A percentile compares a stretch with the other conserved stretches of the same genome.
phyloP scores from a whole-genome alignment of 2,888 invertebrate genomes.

The Drosophila mettleri region DNA sequence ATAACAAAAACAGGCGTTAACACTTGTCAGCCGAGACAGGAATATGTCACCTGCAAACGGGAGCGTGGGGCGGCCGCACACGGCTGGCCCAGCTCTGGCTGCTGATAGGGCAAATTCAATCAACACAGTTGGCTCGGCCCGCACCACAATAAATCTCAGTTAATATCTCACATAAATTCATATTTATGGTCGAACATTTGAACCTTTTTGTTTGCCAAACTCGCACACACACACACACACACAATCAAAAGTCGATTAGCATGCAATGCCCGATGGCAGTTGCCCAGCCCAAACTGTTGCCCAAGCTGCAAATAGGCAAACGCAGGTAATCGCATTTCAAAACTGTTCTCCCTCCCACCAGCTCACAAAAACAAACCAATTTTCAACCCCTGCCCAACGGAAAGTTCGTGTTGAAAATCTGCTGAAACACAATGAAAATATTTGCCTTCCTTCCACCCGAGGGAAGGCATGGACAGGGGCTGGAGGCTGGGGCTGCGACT shows the following conservation, averaged over 20 bases:
- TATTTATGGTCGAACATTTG: slow-evolving; percentile 83
- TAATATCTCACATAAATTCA: slow-evolving; percentile 81
- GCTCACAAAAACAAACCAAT: slow-evolving; percentile 58
- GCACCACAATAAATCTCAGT: slow-evolving; percentile 71
- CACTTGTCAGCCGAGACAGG: slow-evolving; percentile 70
- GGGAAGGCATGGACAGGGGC: slow-evolving; percentile 14
- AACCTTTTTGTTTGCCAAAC: slow-evolving; percentile 77
- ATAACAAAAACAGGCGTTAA: slow-evolving; percentile 62
- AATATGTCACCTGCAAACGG: slow-evolving; percentile 73
- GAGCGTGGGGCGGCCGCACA: slow-evolving; percentile 7
- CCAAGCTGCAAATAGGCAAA: slow-evolving; percentile 80
- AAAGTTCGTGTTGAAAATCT: slow-evolving; percentile 71
- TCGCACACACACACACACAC: slow-evolving; percentile 44
- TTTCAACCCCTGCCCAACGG: slow-evolving; percentile 60
- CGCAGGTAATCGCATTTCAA: slow-evolving; percentile 82
- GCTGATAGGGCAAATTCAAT: slow-evolving; percentile 64
- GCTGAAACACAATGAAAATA: slow-evolving; percentile 82
- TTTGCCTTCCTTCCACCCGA: slow-evolving; percentile 54
- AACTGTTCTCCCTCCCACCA: slow-evolving; percentile 27
- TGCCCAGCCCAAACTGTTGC: slow-evolving; percentile 28
- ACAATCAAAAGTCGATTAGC: slow-evolving; percentile 81
- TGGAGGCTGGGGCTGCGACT: neutral
- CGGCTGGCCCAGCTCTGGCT: slow-evolving; percentile 2
- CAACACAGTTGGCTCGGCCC: slow-evolving; percentile 40
- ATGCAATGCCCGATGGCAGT: slow-evolving; percentile 57